Base-by-base conservation (phyloP, 2,888 invertebrate species). In the Germaria angustata region DNA sequence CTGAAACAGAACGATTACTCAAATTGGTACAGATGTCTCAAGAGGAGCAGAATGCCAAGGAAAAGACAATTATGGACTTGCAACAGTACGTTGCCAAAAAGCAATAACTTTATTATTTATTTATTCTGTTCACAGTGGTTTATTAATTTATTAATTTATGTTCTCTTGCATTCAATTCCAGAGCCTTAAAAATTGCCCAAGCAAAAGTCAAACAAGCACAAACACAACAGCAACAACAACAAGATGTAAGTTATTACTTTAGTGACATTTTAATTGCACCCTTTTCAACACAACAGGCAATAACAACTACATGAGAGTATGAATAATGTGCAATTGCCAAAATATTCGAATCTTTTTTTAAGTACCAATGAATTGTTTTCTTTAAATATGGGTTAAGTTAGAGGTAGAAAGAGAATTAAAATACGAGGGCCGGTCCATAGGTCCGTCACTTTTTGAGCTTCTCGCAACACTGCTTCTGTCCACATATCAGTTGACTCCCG, bases 1-100 rank as follows among this genome's bases (percentile, higher is more conserved):
- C 95, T n/a, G 97, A 97, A 92, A 96, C 96, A 87, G 97, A 97
- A 91, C 92, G 97, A 86, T 92, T 98, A 86, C 92, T 98, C 87
- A 96, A 97, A 90, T 93, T 97, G 84, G 96, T 98, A 88, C 96
- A 97, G 92, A 97, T 97, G 96, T 96, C 96, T 86, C 97, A 97
- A 89, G 97, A 97, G 90, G 97, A 97, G 90, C 97, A 97, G 91
- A 97, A 97, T 89, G 93, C 95, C 87, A 97, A 97, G 92, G 97
- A 97, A 91, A 97, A 97, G 91, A 95, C 95, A 91, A 97, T 98
- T 87, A 95, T 95, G 93, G 97, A 97, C 90, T 93, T 98, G 91
- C 96, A 97, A 93, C 96, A 97, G 97, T 97, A 89, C 93, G 95
- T 93, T 68, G 28, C 22, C 55, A 15, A 51, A 53, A 41, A 55